These are phyloP conservation scores for Orussus abietinus DNA, from an alignment of 1,140 invertebrate species.

Conservation along the genomic window DNA sequence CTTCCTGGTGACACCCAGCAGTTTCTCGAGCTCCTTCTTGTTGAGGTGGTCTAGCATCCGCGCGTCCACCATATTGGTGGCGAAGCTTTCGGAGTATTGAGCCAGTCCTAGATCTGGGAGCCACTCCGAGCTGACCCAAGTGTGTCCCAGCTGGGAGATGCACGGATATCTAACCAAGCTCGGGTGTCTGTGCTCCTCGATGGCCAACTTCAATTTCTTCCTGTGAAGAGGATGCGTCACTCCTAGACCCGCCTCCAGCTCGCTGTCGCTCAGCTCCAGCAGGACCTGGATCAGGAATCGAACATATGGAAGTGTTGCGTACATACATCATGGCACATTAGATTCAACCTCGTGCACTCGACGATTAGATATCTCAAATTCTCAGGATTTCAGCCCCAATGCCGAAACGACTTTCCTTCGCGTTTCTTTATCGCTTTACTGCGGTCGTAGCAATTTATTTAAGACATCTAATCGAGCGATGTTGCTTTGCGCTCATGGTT, in stretches of 20 bases:
- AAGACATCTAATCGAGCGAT: too few species aligned
- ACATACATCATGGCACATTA: too few species aligned
- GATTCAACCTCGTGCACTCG: too few species aligned
- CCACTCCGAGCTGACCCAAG: conserved; percentile 90
- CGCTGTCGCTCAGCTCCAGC: conserved; percentile 82
- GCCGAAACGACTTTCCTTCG: too few species aligned
- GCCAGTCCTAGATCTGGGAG: conserved; percentile 84
- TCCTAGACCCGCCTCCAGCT: conserved; percentile 82
- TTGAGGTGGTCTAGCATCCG: conserved; percentile 86
- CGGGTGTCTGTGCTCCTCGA: conserved; percentile 86
- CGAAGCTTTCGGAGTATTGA: conserved; percentile 82
- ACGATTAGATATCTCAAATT: too few species aligned
- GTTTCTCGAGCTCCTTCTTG: conserved; percentile 91
- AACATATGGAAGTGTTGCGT: too few species aligned
- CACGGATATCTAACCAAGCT: conserved; percentile 80
- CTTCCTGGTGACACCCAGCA: conserved; percentile 83
- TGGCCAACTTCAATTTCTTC: conserved; percentile 88
- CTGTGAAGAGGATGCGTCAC: conserved; percentile 87
- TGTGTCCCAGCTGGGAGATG: conserved; percentile 80
- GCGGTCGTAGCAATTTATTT: too few species aligned
- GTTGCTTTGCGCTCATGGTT: too few species aligned
- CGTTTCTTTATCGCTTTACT: too few species aligned
- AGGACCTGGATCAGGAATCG: conserved; percentile 70
- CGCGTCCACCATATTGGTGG: conserved; percentile 87
- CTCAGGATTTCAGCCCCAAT: too few species aligned